These are phyloP conservation scores for Echeneis naucrates DNA, from an alignment of 2,797 vertebrate species.

Conservation along the genomic window DNA sequence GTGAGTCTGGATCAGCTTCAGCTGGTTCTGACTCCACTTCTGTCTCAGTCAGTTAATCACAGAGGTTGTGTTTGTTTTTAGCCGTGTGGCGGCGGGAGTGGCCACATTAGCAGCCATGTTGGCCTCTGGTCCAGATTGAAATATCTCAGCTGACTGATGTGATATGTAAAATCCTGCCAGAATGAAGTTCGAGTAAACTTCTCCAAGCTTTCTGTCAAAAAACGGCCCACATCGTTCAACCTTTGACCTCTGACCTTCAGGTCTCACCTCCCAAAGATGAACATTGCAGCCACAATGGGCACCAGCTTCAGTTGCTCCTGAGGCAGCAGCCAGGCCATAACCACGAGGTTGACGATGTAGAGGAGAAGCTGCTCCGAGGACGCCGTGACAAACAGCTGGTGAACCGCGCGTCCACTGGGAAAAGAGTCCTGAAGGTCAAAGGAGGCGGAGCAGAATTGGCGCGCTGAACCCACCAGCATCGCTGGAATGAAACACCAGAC, in stretches of 20 bases:
- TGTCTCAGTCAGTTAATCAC: constrained; percentile 56
- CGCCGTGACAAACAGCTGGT: constrained; percentile 78
- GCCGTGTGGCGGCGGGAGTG: constrained; percentile 8
- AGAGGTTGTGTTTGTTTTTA: constrained; percentile 58
- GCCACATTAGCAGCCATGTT: neutral
- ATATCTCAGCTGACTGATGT: constrained; percentile 1
- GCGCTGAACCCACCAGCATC: constrained; percentile 72
- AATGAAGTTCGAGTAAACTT: neutral
- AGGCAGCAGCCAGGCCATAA: constrained; percentile 78
- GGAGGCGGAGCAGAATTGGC: constrained; percentile 80
- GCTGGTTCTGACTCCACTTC: no score
- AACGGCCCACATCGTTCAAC: no score
- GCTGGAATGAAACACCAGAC: constrained; percentile 68
- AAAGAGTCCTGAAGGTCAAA: constrained; percentile 59
- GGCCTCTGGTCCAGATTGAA: constrained; percentile 31
- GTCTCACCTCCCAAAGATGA: constrained; percentile 83
- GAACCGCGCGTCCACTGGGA: constrained; percentile 61
- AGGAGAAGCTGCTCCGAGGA: constrained; percentile 80
- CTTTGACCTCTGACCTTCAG: neutral
- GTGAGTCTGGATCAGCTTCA: no score
- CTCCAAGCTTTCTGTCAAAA: neutral
- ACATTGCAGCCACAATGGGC: constrained; percentile 79
- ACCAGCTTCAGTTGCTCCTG: constrained; percentile 81
- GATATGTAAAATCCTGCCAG: neutral
- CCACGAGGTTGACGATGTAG: constrained; percentile 82